A percentile compares a stretch with the other conserved stretches of the same genome.
phyloP scores from a whole-genome alignment of 2,888 invertebrate genomes.

The Drosophila pseudotakahashii region DNA sequence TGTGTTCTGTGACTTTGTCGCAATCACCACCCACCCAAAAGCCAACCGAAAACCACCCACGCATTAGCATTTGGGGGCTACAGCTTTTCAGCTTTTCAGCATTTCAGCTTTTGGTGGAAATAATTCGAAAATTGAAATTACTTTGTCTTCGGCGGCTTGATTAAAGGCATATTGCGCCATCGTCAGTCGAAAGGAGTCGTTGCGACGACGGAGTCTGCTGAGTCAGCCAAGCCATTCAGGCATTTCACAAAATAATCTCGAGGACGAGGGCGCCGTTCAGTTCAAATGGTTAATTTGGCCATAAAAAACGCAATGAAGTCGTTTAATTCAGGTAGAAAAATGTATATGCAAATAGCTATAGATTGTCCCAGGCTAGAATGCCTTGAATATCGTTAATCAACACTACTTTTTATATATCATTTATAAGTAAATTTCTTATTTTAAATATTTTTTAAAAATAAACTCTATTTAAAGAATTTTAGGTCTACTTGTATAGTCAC shows the following conservation, averaged over 20 bases:
- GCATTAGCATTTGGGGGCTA: slow-evolving; percentile 12
- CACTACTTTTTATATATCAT: neutral
- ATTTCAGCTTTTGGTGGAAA: slow-evolving; percentile 62
- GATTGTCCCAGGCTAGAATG: neutral
- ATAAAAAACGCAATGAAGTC: neutral
- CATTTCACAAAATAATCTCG: neutral
- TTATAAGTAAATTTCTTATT: no score
- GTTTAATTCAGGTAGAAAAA: neutral
- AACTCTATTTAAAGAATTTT: no score
- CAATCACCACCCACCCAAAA: slow-evolving; percentile 5
- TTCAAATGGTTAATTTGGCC: neutral
- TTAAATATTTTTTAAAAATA: no score
- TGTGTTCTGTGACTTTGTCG: slow-evolving; percentile 9
- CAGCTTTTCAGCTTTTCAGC: slow-evolving; percentile 1
- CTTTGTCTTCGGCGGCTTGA: slow-evolving; percentile 68
- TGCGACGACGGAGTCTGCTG: slow-evolving; percentile 8
- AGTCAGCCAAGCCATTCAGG: slow-evolving; percentile 14
- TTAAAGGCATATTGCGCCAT: slow-evolving; percentile 63
- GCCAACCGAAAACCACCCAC: slow-evolving; percentile 4
- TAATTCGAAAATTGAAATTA: slow-evolving; percentile 76
- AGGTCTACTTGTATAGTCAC: no score
- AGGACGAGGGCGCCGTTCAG: neutral
- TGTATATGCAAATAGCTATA: neutral
- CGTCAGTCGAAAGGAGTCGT: slow-evolving; percentile 15
- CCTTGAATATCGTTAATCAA: neutral